Base-by-base conservation (phyloP, 2,113 vertebrate species). In the Tor tambroides region DNA sequence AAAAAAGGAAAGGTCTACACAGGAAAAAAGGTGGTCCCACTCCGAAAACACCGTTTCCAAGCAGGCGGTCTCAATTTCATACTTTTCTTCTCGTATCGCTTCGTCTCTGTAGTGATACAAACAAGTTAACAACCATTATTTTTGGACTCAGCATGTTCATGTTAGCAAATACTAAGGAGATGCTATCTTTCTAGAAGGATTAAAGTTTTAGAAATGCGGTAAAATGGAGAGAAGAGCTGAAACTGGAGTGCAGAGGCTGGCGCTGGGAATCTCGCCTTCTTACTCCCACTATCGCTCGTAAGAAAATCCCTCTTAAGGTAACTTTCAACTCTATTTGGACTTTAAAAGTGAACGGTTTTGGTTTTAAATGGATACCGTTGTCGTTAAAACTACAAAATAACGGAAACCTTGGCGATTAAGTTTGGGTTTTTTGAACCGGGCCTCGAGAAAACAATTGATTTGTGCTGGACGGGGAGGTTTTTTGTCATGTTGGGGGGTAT, bases 171-270 rank as follows among this genome's bases (percentile, higher is more conserved):
- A 2, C 14, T 23, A 4, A 71, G 19, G 2, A 81, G 67, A 17
- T 83, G 77, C 15, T 46, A 56, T 43, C 26, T 59, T 83, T 88
- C 86, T 81, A 83, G 80, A 61, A 69, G 90, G 89, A 85, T 74
- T 76, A 86, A 92, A 92, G 91, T 93, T 92, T 78, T 79, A 88
- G 93, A 43, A 89, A 56, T 79, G 86, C 80, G 75, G 92, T 93
- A 88, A 94, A 95, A 93, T 92, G 94, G 93, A 94, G 95, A 93
- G 92, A 90, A 90, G 91, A 93, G 93, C 93, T 93, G 94, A 93
- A 90, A 93, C 93, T 93, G 94, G 92, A 91, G 92, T 92, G 94
- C 93, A 93, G 94, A 94, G 93, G 92, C 91, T 92, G 94, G 92
- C 54, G 91, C 91, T 95, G 91, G 88, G 85, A 92, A 92, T 94